These are phyloP conservation scores for Melanostoma scalare DNA, from an alignment of 2,888 invertebrate species.

Conservation along the genomic window DNA sequence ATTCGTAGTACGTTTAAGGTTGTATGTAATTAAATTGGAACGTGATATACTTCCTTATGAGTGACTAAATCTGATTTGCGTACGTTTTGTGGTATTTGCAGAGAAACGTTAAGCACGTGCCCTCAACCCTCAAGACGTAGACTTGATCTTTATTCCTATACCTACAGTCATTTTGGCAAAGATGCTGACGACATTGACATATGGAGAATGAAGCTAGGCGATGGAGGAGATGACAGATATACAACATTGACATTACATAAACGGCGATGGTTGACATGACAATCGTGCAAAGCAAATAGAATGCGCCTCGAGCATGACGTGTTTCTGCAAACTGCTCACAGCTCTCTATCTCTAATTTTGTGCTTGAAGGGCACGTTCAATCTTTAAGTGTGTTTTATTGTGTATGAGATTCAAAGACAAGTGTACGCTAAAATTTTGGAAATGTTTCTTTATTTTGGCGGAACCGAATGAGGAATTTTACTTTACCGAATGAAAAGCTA, in stretches of 20 bases:
- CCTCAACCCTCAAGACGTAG: not conserved
- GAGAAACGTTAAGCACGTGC: slow-evolving; percentile 23
- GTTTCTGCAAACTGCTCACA: slow-evolving; percentile 13
- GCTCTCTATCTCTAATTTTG: not conserved
- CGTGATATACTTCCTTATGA: slow-evolving; percentile 48
- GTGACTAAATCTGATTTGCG: slow-evolving; percentile 55
- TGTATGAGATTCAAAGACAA: not conserved
- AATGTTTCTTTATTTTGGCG: too few relatives aligned
- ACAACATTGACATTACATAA: slow-evolving; percentile 21
- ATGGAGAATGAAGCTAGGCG: not conserved
- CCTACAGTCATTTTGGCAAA: not conserved
- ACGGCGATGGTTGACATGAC: slow-evolving; percentile 52
- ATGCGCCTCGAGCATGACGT: slow-evolving; percentile 26
- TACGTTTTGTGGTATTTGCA: slow-evolving; percentile 24
- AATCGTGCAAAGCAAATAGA: slow-evolving; percentile 29
- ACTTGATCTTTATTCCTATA: not conserved
- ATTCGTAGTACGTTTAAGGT: not conserved
- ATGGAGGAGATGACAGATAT: slow-evolving; percentile 7
- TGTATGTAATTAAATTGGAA: slow-evolving; percentile 55
- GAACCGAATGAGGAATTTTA: too few relatives aligned
- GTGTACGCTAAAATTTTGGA: too few relatives aligned
- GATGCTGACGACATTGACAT: not conserved
- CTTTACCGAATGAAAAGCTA: too few relatives aligned
- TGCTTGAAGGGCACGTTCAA: slow-evolving; percentile 2
- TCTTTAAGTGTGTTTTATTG: slow-evolving; percentile 32